phyloP scores from a whole-genome alignment of 23 tunicate species.

The Styela plicata region DNA sequence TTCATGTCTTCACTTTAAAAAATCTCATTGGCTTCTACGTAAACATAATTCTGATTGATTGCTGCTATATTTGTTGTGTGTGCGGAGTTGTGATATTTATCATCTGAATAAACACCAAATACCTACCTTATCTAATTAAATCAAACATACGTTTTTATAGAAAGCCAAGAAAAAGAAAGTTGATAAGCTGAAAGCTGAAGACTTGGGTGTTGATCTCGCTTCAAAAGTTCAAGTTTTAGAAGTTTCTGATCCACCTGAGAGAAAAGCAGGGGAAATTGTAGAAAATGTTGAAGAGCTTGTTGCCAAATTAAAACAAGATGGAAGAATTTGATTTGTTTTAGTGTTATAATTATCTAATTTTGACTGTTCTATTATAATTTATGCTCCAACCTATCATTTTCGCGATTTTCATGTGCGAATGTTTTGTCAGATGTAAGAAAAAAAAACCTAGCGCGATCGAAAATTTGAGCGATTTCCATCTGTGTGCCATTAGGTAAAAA shows the following conservation, averaged over 20 bases:
- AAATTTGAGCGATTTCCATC: neutral
- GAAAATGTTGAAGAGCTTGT: conserved; percentile 80
- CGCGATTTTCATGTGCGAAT: neutral
- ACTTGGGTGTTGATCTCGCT: conserved; percentile 72
- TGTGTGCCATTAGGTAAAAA: too few relatives aligned
- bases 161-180: conserved; percentile 97
- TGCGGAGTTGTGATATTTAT: too few relatives aligned
- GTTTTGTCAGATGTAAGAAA: neutral
- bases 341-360: neutral
- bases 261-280: conserved; percentile 87
- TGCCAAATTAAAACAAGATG: conserved; percentile 75
- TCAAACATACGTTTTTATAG: too few relatives aligned
- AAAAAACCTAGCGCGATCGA: neutral
- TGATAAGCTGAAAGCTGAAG: conserved; percentile 62
- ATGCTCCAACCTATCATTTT: neutral
- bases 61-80: too few relatives aligned
- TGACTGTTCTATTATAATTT: conserved; percentile 2
- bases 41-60: too few relatives aligned
- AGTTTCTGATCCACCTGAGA: conserved; percentile 83
- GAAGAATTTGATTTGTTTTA: conserved; percentile 46
- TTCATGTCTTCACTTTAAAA: too few relatives aligned
- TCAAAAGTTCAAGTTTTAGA: conserved; percentile 70
- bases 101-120: too few relatives aligned
- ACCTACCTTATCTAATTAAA: too few relatives aligned
- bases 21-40: too few relatives aligned